A percentile compares a stretch with the other conserved stretches of the same genome.
phyloP scores from a whole-genome alignment of 2,797 vertebrate species.

The Scarus forsteni region DNA sequence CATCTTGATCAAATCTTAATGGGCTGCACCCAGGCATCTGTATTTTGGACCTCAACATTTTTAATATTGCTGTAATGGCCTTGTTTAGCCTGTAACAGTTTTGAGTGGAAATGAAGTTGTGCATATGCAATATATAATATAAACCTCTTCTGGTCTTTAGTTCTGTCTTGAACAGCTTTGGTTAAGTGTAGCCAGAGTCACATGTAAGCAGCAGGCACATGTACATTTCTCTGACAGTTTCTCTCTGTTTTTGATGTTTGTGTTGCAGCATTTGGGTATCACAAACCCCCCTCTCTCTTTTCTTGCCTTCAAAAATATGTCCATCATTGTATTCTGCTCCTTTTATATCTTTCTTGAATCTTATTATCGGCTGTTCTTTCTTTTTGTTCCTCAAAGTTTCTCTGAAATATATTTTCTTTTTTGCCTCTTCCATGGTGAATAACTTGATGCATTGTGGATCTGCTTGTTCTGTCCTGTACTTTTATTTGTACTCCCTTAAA shows the following conservation, averaged over 20 bases:
- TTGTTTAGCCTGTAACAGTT: too few species aligned
- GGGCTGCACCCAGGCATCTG: too few species aligned
- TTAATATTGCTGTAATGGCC: too few species aligned
- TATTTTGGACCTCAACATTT: too few species aligned
- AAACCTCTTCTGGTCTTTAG: background rate
- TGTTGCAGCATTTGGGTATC: background rate
- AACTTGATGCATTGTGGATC: background rate
- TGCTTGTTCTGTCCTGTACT: background rate
- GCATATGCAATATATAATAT: too few species aligned
- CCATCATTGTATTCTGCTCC: background rate
- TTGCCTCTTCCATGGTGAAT: background rate
- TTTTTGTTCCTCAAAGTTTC: background rate
- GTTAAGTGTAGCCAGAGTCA: background rate
- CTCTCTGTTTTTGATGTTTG: too few species aligned
- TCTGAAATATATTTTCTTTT: background rate
- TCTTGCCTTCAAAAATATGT: background rate
- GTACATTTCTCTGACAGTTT: too few species aligned
- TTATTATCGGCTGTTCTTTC: background rate
- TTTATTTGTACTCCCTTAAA: background rate
- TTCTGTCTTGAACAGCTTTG: background rate
- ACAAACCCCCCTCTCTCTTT: background rate
- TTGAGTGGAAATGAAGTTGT: too few species aligned
- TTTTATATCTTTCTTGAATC: slow-evolving; percentile 2
- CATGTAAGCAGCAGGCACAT: background rate
- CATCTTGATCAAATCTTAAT: too few species aligned